Base-by-base conservation (phyloP, 1,140 invertebrate genomes). In the Calliopsis andreniformis region DNA sequence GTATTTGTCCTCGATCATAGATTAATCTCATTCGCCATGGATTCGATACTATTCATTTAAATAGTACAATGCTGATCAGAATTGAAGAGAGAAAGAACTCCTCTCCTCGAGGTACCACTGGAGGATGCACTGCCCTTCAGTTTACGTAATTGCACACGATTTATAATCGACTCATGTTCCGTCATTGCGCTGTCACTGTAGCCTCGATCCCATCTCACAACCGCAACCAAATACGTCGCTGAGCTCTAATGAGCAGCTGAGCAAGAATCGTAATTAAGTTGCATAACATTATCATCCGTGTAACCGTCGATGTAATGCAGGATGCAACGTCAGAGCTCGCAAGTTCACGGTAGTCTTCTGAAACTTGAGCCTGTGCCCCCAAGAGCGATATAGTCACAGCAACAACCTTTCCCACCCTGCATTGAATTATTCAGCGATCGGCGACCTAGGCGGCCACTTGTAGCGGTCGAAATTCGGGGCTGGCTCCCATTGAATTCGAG, bases 371-470 rank as follows among this genome's bases (percentile, higher is more conserved):
- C n/a, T n/a, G n/a, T n/a, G n/a, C n/a, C n/a, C n/a, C n/a, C n/a
- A n/a, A n/a, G n/a, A n/a, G n/a, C n/a, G n/a, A n/a, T n/a, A n/a
- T n/a, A n/a, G n/a, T 35, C 10, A 12, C 23, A 5, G 8, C 0
- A 0, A 20, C 0, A 39, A 20, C 16, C 45, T 66, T 43, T 64
- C 71, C 6, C 62, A 30, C 8, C 28, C 10, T 35, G n/a, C 20
- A 10, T 56, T 56, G 71, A 66, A 73, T 66, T 35, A 73, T 73
- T 73, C 51, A 47, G 64, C 23, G 14, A 16, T 12, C 20, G 64
- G 59, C n/a, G n/a, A 68, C 59, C 67, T 76, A 49, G 55, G 12
- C 30, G 51, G 20, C 72, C 51, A 49, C 30, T 59, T 42, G 42
- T 42, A 12, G 35, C 51, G 32, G 30, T 51, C 39, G 51, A 73